These are phyloP conservation scores for Tolypeutes matacus DNA, from an alignment of 2,797 vertebrate genomes.

Conservation along the genomic window DNA sequence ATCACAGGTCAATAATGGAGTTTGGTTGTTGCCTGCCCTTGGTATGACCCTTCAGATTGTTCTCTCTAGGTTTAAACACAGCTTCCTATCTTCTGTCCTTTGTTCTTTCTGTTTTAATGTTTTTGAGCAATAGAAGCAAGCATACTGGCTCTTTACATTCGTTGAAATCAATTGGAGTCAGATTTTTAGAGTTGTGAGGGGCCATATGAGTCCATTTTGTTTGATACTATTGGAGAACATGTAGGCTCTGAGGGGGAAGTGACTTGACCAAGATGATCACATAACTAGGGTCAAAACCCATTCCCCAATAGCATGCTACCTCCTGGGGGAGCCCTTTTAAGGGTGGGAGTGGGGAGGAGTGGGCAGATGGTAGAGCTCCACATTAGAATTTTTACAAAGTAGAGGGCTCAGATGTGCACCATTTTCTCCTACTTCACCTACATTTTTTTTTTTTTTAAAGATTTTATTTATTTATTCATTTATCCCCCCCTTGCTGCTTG, in stretches of 20 bases:
- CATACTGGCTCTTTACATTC: slow-evolving; percentile 47
- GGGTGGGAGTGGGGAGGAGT: not conserved
- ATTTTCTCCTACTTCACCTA: slow-evolving; percentile 58
- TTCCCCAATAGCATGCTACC: not conserved
- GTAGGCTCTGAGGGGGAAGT: not conserved
- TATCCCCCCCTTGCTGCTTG: no score
- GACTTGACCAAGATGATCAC: slow-evolving; percentile 59
- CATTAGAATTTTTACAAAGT: slow-evolving; percentile 48
- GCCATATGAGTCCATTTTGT: slow-evolving; percentile 9
- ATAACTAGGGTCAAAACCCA: not conserved
- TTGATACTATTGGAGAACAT: slow-evolving; percentile 39
- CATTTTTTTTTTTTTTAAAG: no score
- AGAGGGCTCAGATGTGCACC: not conserved
- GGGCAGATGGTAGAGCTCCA: not conserved
- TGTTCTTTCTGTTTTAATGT: slow-evolving; percentile 53
- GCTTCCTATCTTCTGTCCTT: slow-evolving; percentile 45
- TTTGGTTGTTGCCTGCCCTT: slow-evolving; percentile 41
- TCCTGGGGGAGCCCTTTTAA: not conserved
- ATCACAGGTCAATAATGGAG: slow-evolving; percentile 6
- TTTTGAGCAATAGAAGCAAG: slow-evolving; percentile 37
- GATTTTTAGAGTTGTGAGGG: slow-evolving; percentile 43
- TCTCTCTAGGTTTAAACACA: slow-evolving; percentile 57
- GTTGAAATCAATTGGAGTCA: slow-evolving; percentile 21
- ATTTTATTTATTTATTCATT: no score
- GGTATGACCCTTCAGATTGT: slow-evolving; percentile 34